Evolutionary conservation across 1,140 invertebrate species (phyloP).

Genomic region (Armadillidium nasatum): DNA sequence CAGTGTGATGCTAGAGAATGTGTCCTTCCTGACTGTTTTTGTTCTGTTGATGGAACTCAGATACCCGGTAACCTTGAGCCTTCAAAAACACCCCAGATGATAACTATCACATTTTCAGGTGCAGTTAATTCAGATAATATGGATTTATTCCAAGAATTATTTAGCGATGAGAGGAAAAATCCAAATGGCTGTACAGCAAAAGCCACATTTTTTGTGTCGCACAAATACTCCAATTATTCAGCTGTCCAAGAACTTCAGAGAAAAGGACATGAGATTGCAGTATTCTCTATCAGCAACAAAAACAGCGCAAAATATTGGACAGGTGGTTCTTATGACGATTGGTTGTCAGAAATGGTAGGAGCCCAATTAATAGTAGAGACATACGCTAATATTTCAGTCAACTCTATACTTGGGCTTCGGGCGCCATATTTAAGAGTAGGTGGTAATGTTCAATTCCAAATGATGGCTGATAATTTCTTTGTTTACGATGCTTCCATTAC

Average conservation of each 20-base stretch:
- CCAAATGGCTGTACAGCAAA: conserved; percentile 79
- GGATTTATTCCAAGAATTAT: conserved; percentile 83
- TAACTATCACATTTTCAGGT: conserved; percentile 89
- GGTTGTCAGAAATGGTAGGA: conserved; percentile 94
- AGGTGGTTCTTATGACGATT: conserved; percentile 80
- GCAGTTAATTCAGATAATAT: conserved; percentile 91
- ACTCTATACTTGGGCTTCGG: conserved; percentile 78
- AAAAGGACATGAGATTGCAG: conserved; percentile 85
- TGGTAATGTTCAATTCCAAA: conserved; percentile 90
- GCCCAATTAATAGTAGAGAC: conserved; percentile 57
- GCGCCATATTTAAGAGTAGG: conserved; percentile 86
- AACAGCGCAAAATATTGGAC: conserved; percentile 86
- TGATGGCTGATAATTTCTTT: conserved; percentile 93
- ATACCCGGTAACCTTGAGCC: conserved; percentile 45
- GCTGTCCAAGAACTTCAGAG: conserved; percentile 84
- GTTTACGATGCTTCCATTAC: conserved; percentile 92
- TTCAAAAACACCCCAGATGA: conserved; percentile 80
- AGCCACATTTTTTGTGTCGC: conserved; percentile 89
- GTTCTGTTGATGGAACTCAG: conserved; percentile 80
- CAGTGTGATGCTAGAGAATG: conserved; percentile 85
- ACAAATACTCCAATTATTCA: conserved; percentile 94
- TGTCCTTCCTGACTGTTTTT: conserved; percentile 85
- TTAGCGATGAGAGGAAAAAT: conserved; percentile 77
- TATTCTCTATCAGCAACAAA: conserved; percentile 89
- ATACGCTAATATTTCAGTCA: conserved; percentile 86